A percentile compares a stretch with the other conserved stretches of the same genome.
Conservation (phyloP, 2,888 invertebrate genomes). For the Zelleria hepariella region DNA sequence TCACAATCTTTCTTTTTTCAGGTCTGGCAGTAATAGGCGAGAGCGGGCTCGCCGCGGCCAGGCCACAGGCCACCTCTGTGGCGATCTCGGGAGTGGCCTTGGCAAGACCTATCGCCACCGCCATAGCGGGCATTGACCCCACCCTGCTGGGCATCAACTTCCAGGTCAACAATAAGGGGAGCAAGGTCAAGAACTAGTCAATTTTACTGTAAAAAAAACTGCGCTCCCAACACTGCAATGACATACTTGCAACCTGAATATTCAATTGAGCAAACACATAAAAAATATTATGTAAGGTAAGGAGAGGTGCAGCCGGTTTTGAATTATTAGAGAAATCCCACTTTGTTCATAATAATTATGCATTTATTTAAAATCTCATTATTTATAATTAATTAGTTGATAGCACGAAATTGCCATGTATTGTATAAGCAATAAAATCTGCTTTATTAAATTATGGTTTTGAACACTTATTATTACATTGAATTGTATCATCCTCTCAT, state of each 20-base stretch:
- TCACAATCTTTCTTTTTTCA: constrained; percentile 27
- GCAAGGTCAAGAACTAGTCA: no score
- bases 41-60: constrained; percentile 80
- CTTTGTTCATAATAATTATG: neutral
- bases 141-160: constrained; percentile 32
- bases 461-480: neutral
- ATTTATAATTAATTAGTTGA: neutral
- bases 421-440: neutral
- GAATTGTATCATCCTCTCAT: no score
- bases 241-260: no score
- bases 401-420: neutral
- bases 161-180: constrained; percentile 27
- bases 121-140: constrained; percentile 79
- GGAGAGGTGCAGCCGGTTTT: no score
- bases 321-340: neutral
- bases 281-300: no score
- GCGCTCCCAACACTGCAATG: no score
- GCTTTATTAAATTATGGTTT: neutral
- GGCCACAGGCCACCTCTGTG: constrained; percentile 79
- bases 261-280: no score
- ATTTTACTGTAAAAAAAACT: no score
- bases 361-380: neutral
- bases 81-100: constrained; percentile 79
- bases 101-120: constrained; percentile 79
- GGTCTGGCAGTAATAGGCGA: constrained; percentile 75